phyloP scores from a whole-genome alignment of 1,140 invertebrate genomes.

The Bicyclus anynana region DNA sequence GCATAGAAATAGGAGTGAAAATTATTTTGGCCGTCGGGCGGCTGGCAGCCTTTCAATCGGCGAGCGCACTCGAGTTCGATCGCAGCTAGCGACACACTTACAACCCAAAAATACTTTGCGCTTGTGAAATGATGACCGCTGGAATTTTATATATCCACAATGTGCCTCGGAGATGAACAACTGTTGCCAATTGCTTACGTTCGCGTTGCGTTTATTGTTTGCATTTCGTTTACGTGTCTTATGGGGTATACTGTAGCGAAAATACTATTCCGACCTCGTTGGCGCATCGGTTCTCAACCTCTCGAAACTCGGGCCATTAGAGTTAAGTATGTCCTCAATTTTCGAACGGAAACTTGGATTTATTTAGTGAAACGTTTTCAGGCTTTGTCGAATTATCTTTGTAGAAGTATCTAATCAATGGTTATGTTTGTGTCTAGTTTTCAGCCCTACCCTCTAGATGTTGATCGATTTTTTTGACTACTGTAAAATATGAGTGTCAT shows the following conservation, averaged over 20 bases:
- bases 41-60: constrained; percentile 60
- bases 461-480: no score
- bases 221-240: not conserved
- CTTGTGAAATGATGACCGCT: constrained; percentile 40
- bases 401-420: no score
- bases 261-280: not conserved
- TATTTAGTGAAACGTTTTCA: no score
- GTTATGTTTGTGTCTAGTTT: no score
- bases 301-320: not conserved
- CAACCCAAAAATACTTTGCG: constrained; percentile 46
- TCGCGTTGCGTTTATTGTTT: not conserved
- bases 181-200: constrained; percentile 4
- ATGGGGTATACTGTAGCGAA: not conserved
- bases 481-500: no score
- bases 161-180: constrained; percentile 7
- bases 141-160: constrained; percentile 27
- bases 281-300: not conserved
- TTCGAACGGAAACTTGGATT: no score
- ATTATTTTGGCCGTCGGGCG: constrained; percentile 64
- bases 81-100: constrained; percentile 43
- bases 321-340: not conserved
- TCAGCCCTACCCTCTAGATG: no score
- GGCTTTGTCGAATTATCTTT: no score
- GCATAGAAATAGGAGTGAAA: constrained; percentile 47
- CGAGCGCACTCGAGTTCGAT: constrained; percentile 41